These are phyloP conservation scores for Heliconius hermathena DNA, from an alignment of 1,140 invertebrate species.

Conservation along the genomic window DNA sequence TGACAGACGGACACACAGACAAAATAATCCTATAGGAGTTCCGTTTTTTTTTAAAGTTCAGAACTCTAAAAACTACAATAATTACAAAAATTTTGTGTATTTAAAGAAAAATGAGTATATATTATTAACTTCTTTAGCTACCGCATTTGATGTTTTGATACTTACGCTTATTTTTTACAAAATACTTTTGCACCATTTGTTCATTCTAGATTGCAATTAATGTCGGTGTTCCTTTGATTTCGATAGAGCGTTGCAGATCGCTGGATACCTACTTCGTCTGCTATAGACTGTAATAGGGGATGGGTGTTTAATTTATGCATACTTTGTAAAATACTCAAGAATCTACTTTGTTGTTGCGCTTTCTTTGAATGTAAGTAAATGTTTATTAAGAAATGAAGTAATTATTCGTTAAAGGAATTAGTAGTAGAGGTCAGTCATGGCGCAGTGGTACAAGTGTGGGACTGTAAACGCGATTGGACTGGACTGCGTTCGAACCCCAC, in stretches of 20 bases:
- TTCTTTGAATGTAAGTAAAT: neutral
- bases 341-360: neutral
- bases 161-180: neutral
- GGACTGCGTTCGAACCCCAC: no score
- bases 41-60: no score
- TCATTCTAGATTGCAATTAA: neutral
- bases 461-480: no score
- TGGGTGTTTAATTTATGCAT: constrained; percentile 3
- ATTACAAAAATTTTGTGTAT: neutral
- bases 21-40: no score
- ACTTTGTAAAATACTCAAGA: neutral
- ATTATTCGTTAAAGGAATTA: neutral
- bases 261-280: neutral
- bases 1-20: no score
- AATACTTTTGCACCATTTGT: neutral
- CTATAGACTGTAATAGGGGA: neutral
- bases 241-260: neutral
- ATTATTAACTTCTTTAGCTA: neutral
- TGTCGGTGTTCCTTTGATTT: neutral
- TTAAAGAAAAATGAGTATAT: neutral
- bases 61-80: no score
- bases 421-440: no score
- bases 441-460: no score
- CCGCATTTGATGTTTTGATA: neutral
- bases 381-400: neutral